phyloP scores from a whole-genome alignment of 2,113 vertebrate species.

The Thryonomys swinderianus region DNA sequence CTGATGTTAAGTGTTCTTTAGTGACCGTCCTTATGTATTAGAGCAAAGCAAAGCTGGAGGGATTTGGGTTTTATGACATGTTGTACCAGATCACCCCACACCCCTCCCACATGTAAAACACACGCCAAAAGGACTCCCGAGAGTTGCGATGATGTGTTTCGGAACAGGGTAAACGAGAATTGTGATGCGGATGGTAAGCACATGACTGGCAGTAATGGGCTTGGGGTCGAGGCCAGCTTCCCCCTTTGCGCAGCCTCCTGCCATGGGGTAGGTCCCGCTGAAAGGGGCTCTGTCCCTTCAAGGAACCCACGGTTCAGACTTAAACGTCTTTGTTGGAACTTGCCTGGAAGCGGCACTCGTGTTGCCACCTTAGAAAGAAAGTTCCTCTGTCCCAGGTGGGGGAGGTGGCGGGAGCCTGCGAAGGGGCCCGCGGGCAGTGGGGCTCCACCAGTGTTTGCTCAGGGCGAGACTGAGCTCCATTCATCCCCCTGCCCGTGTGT shows the following conservation, averaged over 20 bases:
- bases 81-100: neutral
- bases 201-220: neutral
- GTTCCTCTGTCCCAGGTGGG: slow-evolving; percentile 72
- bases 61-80: neutral
- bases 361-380: slow-evolving; percentile 77
- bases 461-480: slow-evolving; percentile 78
- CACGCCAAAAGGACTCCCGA: neutral
- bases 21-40: neutral
- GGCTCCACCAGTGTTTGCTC: slow-evolving; percentile 73
- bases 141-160: neutral
- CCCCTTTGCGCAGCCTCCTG: neutral
- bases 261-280: neutral
- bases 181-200: neutral
- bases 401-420: slow-evolving; percentile 26
- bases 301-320: slow-evolving; percentile 70
- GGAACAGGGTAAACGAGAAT: neutral
- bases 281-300: slow-evolving; percentile 47
- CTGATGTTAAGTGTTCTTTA: neutral
- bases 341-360: slow-evolving; percentile 61
- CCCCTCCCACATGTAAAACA: neutral
- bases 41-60: neutral
- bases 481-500: slow-evolving; percentile 47
- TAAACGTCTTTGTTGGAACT: slow-evolving; percentile 74
- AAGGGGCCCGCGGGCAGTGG: slow-evolving; percentile 36
- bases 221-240: neutral